A percentile compares a stretch with the other conserved stretches of the same genome.
phyloP scores from a whole-genome alignment of 1,140 invertebrate species.

The Diploscapter pachys region DNA sequence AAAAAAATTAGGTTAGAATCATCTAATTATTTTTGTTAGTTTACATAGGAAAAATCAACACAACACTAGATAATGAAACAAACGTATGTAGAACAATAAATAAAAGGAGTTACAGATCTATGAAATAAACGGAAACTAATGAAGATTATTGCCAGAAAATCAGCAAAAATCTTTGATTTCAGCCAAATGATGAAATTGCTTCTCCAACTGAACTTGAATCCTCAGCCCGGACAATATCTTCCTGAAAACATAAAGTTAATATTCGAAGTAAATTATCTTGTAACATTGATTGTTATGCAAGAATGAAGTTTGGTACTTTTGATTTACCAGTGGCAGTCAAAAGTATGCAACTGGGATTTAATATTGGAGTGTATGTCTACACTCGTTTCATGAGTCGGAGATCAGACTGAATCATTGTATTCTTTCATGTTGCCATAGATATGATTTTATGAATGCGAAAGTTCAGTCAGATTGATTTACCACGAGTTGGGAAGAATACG shows the following conservation, averaged over 20 bases:
- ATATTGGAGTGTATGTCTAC: too few relatives aligned
- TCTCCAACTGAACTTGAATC: conserved; percentile 1
- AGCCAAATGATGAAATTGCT: not conserved
- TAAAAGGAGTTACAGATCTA: too few relatives aligned
- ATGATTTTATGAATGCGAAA: not conserved
- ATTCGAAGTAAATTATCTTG: not conserved
- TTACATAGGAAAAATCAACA: too few relatives aligned
- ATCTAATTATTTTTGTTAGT: too few relatives aligned
- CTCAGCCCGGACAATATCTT: conserved; percentile 8
- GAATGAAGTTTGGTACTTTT: not conserved
- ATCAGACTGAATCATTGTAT: not conserved
- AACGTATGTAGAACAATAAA: too few relatives aligned
- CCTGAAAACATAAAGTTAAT: not conserved
- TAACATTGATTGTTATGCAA: not conserved
- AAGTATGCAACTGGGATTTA: not conserved
- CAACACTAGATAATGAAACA: too few relatives aligned
- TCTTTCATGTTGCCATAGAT: not conserved
- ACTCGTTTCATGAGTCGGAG: too few relatives aligned
- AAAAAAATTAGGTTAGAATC: too few relatives aligned
- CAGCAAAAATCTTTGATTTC: not conserved
- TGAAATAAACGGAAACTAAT: too few relatives aligned
- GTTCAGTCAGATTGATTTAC: not conserved
- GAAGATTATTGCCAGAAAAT: too few relatives aligned
- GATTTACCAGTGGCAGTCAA: not conserved
- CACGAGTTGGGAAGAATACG: not conserved